These are phyloP conservation scores for Drosophila pandora DNA, from an alignment of 1,140 invertebrate species.

Conservation along the genomic window DNA sequence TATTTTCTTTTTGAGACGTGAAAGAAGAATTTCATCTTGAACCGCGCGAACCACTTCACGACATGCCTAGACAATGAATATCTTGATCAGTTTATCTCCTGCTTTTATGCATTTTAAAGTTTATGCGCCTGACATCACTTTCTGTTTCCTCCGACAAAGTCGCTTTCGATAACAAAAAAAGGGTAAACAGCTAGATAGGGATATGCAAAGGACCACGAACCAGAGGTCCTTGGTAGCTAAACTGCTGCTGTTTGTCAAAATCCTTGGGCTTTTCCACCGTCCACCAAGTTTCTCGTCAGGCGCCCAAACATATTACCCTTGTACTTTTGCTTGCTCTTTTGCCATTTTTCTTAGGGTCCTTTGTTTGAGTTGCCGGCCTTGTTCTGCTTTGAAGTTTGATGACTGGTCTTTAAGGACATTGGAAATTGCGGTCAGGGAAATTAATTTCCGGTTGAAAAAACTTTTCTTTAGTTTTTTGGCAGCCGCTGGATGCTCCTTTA, in stretches of 20 bases:
- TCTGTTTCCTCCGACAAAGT: constrained; percentile 58
- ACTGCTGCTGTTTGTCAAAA: constrained; percentile 6
- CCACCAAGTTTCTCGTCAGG: constrained; percentile 48
- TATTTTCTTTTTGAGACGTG: no score
- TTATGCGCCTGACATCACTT: constrained; percentile 79
- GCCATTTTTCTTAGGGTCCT: constrained; percentile 57
- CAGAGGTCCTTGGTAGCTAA: no score
- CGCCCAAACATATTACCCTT: constrained; percentile 73
- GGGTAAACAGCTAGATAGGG: neutral
- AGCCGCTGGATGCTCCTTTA: constrained; percentile 35
- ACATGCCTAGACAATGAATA: no score
- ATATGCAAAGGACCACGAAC: constrained; percentile 3
- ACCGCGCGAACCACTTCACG: no score
- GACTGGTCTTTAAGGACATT: constrained; percentile 79
- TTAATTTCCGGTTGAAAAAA: constrained; percentile 80
- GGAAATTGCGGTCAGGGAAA: constrained; percentile 79
- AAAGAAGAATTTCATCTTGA: no score
- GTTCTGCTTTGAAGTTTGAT: constrained; percentile 77
- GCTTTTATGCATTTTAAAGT: constrained; percentile 77
- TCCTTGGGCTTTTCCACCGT: neutral
- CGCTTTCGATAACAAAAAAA: constrained; percentile 6
- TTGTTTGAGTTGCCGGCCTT: constrained; percentile 71
- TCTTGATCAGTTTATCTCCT: neutral
- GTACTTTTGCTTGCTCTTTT: constrained; percentile 66
- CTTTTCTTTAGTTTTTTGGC: constrained; percentile 73